Conservation (phyloP, 2,797 vertebrate species). For the Poeciliopsis paucimaculata region DNA sequence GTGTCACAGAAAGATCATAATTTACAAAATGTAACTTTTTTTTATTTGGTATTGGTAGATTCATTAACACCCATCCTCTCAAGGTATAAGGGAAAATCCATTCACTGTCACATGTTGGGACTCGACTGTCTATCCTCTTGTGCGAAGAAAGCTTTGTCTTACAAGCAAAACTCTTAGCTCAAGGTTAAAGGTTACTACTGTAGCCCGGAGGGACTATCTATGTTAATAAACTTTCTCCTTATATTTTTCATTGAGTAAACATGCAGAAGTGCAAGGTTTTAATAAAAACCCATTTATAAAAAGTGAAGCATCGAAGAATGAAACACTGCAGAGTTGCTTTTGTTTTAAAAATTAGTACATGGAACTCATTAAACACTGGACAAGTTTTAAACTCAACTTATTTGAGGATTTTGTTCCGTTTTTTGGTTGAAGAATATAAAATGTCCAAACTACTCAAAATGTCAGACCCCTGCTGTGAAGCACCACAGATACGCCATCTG, state of each 20-base stretch:
- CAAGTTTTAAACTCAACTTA: constrained; percentile 48
- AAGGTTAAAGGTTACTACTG: constrained; percentile 65
- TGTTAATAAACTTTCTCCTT: constrained; percentile 27
- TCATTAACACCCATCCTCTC: constrained; percentile 39
- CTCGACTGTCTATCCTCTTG: constrained; percentile 45
- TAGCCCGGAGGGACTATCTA: constrained; percentile 45
- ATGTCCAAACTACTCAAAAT: constrained; percentile 45
- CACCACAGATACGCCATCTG: constrained; percentile 33
- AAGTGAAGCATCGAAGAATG: constrained; percentile 17
- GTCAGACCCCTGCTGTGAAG: constrained; percentile 40
- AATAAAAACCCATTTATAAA: neutral
- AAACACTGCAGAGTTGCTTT: constrained; percentile 19
- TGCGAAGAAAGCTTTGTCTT: constrained; percentile 34
- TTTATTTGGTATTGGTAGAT: constrained; percentile 56
- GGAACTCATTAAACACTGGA: constrained; percentile 30
- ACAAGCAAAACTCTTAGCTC: constrained; percentile 48
- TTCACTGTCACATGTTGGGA: constrained; percentile 54
- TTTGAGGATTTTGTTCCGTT: constrained; percentile 27
- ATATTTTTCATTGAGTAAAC: constrained; percentile 14
- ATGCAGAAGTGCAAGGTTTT: neutral
- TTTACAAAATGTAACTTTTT: constrained; percentile 54
- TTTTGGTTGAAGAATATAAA: constrained; percentile 41
- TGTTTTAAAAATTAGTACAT: constrained; percentile 26
- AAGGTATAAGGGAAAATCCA: constrained; percentile 48
- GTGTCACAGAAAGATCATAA: constrained; percentile 41